phyloP scores from a whole-genome alignment of 2,113 vertebrate genomes.

The Daubentonia madagascariensis region DNA sequence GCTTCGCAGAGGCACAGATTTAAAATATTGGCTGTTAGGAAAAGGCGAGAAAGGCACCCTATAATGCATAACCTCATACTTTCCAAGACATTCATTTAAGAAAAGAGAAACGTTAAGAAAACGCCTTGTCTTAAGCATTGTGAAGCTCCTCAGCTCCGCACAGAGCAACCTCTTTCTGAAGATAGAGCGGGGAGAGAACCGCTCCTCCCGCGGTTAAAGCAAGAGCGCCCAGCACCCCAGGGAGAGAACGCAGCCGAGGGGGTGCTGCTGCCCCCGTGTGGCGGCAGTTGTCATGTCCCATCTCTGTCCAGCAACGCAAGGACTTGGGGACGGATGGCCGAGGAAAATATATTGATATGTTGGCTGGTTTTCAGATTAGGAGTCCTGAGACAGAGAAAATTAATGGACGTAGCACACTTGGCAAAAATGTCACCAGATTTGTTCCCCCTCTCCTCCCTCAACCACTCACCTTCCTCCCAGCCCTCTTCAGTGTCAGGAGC shows the following conservation, averaged over 20 bases:
- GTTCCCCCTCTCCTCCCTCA: neutral
- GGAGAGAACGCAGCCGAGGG: neutral
- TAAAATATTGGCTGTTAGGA: neutral
- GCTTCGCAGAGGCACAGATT: neutral
- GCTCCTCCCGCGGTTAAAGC: neutral
- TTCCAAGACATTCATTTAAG: neutral
- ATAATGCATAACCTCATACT: neutral
- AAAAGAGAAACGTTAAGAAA: slow-evolving; percentile 13
- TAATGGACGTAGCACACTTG: neutral
- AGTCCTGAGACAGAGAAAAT: neutral
- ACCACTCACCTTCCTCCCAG: neutral
- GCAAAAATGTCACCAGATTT: neutral
- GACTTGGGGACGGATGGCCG: fast-evolving
- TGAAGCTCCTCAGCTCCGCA: neutral
- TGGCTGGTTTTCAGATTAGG: neutral
- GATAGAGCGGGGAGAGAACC: neutral
- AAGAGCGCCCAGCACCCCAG: neutral
- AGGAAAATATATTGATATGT: neutral
- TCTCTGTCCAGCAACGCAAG: neutral
- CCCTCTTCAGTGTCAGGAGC: neutral
- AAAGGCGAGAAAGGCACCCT: neutral
- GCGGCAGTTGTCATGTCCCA: neutral
- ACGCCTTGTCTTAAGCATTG: neutral
- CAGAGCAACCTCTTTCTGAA: neutral
- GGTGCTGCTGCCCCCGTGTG: slow-evolving; percentile 69